These are phyloP conservation scores for Dasyurus viverrinus DNA, from an alignment of 2,113 vertebrate species.

Conservation along the genomic window DNA sequence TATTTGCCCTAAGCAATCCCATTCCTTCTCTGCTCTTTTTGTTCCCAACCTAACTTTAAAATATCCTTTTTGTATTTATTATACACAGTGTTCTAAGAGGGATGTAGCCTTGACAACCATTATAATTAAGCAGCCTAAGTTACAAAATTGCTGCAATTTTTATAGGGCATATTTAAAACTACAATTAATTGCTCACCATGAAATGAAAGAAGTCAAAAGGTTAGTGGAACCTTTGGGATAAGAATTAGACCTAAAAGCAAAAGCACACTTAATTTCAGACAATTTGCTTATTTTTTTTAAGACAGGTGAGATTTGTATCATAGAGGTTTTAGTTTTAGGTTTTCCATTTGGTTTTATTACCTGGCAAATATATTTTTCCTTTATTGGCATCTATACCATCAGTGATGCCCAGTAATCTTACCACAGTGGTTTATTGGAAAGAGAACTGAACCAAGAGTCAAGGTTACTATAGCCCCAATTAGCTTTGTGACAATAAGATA, in stretches of 20 bases:
- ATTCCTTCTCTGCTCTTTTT: not conserved
- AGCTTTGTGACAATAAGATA: not conserved
- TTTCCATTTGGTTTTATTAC: not conserved
- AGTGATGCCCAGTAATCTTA: not conserved
- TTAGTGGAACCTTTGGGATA: not conserved
- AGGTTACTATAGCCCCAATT: not conserved
- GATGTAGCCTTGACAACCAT: not conserved
- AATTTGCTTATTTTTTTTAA: not conserved
- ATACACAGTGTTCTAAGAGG: not conserved
- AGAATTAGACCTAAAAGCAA: not conserved
- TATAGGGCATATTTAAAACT: not conserved
- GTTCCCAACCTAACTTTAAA: not conserved
- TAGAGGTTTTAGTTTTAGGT: not conserved
- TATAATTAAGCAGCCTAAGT: not conserved
- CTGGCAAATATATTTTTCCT: not conserved
- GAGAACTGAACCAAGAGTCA: not conserved
- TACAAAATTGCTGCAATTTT: not conserved
- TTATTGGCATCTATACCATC: not conserved
- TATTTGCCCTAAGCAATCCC: not conserved
- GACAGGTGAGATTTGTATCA: not conserved
- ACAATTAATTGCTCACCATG: not conserved
- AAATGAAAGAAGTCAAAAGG: slow-evolving; percentile 6
- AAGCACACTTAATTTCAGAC: not conserved
- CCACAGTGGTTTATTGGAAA: not conserved
- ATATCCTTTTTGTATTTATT: not conserved